Evolutionary conservation across 1,140 invertebrate genomes (phyloP).

Genomic region (Carposina sasakii): DNA sequence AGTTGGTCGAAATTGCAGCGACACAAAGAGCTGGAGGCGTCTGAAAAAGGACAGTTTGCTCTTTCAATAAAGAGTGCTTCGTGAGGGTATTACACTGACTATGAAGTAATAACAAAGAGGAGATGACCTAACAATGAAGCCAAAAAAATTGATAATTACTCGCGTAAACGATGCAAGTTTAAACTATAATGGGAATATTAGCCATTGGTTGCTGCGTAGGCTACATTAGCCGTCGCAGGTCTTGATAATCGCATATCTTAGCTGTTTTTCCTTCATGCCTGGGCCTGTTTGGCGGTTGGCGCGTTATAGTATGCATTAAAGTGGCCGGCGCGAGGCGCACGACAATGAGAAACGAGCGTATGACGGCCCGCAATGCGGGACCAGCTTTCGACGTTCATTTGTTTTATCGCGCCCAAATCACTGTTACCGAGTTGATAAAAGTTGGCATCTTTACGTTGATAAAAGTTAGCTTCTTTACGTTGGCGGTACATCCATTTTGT

Average conservation of each 20-base stretch:
- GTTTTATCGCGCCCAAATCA: conserved; percentile 66
- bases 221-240: no score
- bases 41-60: conserved; percentile 68
- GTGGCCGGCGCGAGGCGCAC: conserved; percentile 41
- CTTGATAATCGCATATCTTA: no score
- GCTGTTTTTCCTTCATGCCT: conserved; percentile 50
- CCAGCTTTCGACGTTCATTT: conserved; percentile 44
- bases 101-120: no score
- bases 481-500: no score
- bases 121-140: no score
- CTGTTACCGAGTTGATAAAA: conserved; percentile 51
- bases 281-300: conserved; percentile 57
- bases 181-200: no score
- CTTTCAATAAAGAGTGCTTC: conserved; percentile 64
- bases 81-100: no score
- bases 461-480: no score
- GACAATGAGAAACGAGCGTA: conserved; percentile 66
- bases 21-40: conserved; percentile 56
- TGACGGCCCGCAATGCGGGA: conserved; percentile 64
- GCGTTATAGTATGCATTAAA: conserved; percentile 69
- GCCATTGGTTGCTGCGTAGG: no score
- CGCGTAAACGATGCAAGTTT: no score
- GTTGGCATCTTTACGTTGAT: no score
- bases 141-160: no score
- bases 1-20: conserved; percentile 50